Conservation (phyloP, 2,888 invertebrate genomes). For the Galeopsomyia nigrocyanea region DNA sequence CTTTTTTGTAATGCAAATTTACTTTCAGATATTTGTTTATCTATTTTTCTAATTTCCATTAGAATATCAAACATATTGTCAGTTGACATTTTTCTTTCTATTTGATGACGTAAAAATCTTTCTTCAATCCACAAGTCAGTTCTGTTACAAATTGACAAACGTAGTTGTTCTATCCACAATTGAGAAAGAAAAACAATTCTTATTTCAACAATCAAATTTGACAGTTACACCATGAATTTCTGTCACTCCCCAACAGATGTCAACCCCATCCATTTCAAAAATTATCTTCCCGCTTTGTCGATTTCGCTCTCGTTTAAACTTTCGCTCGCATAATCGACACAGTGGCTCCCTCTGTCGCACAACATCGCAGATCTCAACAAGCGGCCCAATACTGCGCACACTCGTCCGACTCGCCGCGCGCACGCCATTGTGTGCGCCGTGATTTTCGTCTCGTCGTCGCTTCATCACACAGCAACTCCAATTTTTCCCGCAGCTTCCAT, state of each 20-base stretch:
- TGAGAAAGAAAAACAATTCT: too few species aligned
- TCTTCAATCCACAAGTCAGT: neutral
- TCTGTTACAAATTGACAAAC: too few species aligned
- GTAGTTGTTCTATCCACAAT: too few species aligned
- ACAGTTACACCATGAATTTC: too few species aligned
- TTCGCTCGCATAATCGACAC: too few species aligned
- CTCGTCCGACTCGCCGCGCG: conserved; percentile 57
- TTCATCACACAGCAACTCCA: too few species aligned
- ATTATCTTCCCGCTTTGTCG: too few species aligned
- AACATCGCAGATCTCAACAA: neutral
- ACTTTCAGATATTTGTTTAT: conserved; percentile 33
- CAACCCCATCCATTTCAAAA: too few species aligned
- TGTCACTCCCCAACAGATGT: too few species aligned
- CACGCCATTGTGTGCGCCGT: conserved; percentile 62
- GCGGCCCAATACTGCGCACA: conserved; percentile 49
- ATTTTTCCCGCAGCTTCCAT: too few species aligned
- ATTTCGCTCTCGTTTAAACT: too few species aligned
- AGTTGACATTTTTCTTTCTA: neutral
- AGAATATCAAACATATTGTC: conserved; percentile 20
- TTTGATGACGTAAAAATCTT: neutral
- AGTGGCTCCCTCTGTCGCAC: neutral
- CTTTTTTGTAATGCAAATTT: conserved; percentile 36
- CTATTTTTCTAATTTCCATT: conserved; percentile 37
- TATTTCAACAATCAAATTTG: too few species aligned
- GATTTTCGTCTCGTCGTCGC: conserved; percentile 45